These are phyloP conservation scores for Morone saxatilis DNA, from an alignment of 2,113 vertebrate genomes.

Conservation along the genomic window DNA sequence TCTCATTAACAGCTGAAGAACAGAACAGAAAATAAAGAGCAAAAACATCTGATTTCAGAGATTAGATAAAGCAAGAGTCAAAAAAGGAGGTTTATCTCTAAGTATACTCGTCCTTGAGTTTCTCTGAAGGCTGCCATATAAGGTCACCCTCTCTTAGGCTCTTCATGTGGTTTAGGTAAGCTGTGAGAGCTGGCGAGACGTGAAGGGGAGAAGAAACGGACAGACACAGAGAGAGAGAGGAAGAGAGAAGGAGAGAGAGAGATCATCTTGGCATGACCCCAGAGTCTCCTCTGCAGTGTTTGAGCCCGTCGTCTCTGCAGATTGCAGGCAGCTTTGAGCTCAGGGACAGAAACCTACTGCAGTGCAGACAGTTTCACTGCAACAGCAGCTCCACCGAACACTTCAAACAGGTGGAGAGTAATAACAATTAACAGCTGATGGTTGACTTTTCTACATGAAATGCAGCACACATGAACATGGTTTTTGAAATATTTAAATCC, in stretches of 20 bases:
- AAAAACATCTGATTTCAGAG: slow-evolving; percentile 70
- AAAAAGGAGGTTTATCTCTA: slow-evolving; percentile 55
- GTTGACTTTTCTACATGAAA: background rate
- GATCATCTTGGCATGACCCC: slow-evolving; percentile 45
- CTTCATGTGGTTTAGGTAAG: slow-evolving; percentile 52
- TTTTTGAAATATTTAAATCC: background rate
- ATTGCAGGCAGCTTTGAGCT: slow-evolving; percentile 26
- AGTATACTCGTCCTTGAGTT: slow-evolving; percentile 54
- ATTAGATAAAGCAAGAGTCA: slow-evolving; percentile 61
- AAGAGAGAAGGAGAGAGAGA: slow-evolving; percentile 5
- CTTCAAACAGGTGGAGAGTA: slow-evolving; percentile 30
- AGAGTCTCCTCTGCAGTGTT: slow-evolving; percentile 33
- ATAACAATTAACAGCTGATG: background rate
- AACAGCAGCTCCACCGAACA: background rate
- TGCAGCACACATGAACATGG: background rate
- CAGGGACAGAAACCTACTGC: slow-evolving; percentile 10
- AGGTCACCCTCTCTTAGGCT: slow-evolving; percentile 41
- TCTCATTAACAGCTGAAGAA: slow-evolving; percentile 69
- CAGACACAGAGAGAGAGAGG: slow-evolving; percentile 4
- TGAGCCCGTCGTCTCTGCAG: slow-evolving; percentile 32
- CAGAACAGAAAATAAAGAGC: slow-evolving; percentile 63
- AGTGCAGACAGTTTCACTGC: slow-evolving; percentile 15
- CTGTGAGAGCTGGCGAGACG: slow-evolving; percentile 15
- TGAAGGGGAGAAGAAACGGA: slow-evolving; percentile 21
- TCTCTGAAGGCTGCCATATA: slow-evolving; percentile 63